Base-by-base conservation (phyloP, 2,113 vertebrate species). In the Pampusana beccarii region DNA sequence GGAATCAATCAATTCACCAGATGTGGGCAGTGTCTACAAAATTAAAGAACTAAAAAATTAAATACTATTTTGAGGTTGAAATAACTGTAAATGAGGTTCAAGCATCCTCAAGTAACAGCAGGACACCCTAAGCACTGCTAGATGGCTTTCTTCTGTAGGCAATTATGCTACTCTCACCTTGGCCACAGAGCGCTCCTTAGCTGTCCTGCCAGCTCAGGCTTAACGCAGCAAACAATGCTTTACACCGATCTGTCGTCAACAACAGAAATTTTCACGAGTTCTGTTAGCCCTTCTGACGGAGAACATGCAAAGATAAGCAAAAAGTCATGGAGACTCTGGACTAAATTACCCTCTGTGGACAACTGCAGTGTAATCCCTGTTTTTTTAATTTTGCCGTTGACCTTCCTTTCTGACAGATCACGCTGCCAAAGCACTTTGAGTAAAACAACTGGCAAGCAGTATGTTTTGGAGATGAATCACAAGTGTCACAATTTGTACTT, bases 391-490 rank as follows among this genome's bases (percentile, higher is more conserved):
- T 57, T 83, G 82, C 89, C 83, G 71, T 23, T 96, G 91, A 95
- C 89, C 94, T 95, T 96, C 95, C 95, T 25, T 93, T 60, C 86
- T 69, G 70, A 64, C 74, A 79, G 80, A 83, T 42, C 86, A 28
- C 3, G 2, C 71, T 95, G 91, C 72, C 92, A 93, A 93, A 92
- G 81, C 69, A 60, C 85, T 95, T 88, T 67, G 79, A 95, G 79
- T 81, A 86, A 96, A 94, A 86, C 92, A 96, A 92, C 46, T 92
- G 89, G 89, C 92, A 88, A 78, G 75, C 21, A 1, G 36, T 48
- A 57, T 44, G 38, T 93, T 95, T 77, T 92, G 75, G 53, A 86
- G 75, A 95, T 87, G 87, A 97, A 96, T 81, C 93, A 81, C 86
- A 75, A 93, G 74, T 53, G 79, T 86, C 77, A 90, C 77, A 84